phyloP scores from a whole-genome alignment of 2,113 vertebrate genomes.

The Daboia siamensis region DNA sequence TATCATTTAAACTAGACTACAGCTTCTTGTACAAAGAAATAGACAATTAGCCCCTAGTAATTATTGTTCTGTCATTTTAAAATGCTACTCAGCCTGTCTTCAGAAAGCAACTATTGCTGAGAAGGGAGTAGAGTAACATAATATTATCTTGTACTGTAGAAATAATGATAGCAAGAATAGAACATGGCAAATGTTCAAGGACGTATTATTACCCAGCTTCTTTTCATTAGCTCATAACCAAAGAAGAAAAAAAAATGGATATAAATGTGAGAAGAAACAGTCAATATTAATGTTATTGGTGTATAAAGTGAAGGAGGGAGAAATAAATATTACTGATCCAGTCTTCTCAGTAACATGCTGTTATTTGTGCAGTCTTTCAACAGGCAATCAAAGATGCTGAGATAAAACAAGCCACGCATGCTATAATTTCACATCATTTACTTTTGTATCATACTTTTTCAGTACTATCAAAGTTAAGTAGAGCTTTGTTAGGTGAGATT shows the following conservation, averaged over 20 bases:
- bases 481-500: neutral
- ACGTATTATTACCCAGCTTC: neutral
- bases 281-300: neutral
- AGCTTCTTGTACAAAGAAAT: neutral
- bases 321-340: neutral
- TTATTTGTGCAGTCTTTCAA: neutral
- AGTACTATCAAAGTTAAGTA: neutral
- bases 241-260: slow-evolving; percentile 10
- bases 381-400: neutral
- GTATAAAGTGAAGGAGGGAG: neutral
- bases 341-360: neutral
- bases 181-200: neutral
- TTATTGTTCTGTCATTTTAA: slow-evolving; percentile 15
- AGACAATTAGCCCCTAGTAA: slow-evolving; percentile 11
- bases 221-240: slow-evolving; percentile 17
- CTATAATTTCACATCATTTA: neutral
- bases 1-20: accelerated
- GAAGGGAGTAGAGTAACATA: neutral
- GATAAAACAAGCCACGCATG: neutral
- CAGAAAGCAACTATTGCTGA: slow-evolving; percentile 9
- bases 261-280: slow-evolving; percentile 2
- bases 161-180: neutral
- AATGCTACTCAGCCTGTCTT: slow-evolving; percentile 2
- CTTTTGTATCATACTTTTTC: neutral
- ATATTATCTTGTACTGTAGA: neutral